Percentiles rank a stretch among this genome's conserved stretches.
phyloP scores from a whole-genome alignment of 1,140 invertebrate species.

The roundworm (Caenorhabditis elegans) region WBcel235 BX284606.5:10868501-10869000 shows the following conservation, averaged over 20 bases:
- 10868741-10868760: neutral
- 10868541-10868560: constrained; percentile 74
- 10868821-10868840: neutral
- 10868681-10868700: constrained; percentile 45
- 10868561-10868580: constrained; percentile 77
- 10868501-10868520: constrained; percentile 52
- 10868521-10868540: neutral
- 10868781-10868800: neutral
- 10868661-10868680: neutral
- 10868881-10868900: too few species aligned
- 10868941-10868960: too few species aligned
- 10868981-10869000: too few species aligned
- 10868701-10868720: neutral
- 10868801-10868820: neutral
- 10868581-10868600: constrained; percentile 75
- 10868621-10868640: neutral
- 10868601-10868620: constrained; percentile 50
- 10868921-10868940: too few species aligned
- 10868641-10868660: constrained; percentile 24
- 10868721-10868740: neutral
- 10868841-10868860: neutral
- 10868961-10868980: too few species aligned
- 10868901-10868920: too few species aligned
- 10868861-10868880: too few species aligned
- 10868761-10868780: neutral